Conservation (phyloP, 2,797 vertebrate genomes). For the Capromys pilorides region DNA sequence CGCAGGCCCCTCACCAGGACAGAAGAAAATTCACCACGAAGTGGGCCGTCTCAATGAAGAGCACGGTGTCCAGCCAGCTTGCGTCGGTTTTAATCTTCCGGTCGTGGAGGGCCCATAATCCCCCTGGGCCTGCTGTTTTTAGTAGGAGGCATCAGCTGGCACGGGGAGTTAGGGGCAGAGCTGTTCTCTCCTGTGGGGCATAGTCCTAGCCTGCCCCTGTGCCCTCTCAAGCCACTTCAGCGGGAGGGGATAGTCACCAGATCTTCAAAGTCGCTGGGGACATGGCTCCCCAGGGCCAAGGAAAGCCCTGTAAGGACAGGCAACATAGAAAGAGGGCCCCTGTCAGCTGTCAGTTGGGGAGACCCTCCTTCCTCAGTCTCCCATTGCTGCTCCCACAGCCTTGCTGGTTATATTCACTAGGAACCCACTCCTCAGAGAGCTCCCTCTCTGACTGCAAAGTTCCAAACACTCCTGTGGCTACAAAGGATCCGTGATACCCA, state of each 20-base stretch:
- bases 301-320: neutral
- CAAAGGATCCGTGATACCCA: neutral
- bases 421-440: neutral
- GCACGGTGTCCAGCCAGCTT: conserved; percentile 33
- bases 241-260: neutral
- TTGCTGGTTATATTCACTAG: neutral
- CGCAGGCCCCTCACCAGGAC: neutral
- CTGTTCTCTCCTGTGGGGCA: neutral
- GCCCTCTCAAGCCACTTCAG: neutral
- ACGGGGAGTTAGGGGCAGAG: neutral
- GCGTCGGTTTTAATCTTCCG: neutral
- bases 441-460: neutral
- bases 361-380: neutral
- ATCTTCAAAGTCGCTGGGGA: neutral
- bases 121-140: conserved; percentile 27
- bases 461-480: neutral
- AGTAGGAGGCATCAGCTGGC: conserved; percentile 35
- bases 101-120: neutral
- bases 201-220: neutral
- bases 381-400: neutral
- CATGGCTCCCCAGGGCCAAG: neutral
- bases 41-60: conserved; percentile 51
- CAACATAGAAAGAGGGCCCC: neutral
- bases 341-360: neutral
- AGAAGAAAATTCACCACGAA: conserved; percentile 64